Conservation (phyloP, 2,113 vertebrate species). For the Prunella himalayana region DNA sequence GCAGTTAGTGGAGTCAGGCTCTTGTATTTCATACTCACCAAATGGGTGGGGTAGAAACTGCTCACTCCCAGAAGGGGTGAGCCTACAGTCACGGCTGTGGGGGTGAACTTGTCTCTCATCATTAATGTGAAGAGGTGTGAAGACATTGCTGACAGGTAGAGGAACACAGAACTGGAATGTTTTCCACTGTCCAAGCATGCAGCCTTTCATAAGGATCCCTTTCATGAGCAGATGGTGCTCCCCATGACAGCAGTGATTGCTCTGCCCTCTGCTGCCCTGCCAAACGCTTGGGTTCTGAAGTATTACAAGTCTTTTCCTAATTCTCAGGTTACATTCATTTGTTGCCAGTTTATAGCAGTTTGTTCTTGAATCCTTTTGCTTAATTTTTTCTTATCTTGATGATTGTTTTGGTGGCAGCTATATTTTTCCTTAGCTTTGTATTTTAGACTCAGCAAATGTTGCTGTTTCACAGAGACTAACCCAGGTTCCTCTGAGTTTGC, state of each 20-base stretch:
- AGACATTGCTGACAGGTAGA: neutral
- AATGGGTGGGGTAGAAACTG: neutral
- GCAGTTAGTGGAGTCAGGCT: neutral
- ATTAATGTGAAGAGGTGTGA: neutral
- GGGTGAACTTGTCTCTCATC: neutral
- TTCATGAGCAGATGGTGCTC: neutral
- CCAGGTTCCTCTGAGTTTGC: neutral
- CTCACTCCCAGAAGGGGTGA: neutral
- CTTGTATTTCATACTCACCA: neutral
- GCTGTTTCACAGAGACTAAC: neutral
- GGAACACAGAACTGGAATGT: neutral
- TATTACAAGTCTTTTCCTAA: neutral
- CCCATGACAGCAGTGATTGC: neutral
- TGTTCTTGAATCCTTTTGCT: neutral
- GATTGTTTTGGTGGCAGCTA: neutral
- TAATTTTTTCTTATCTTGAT: neutral
- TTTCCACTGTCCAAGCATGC: neutral
- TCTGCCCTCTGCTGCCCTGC: neutral
- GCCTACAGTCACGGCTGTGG: neutral
- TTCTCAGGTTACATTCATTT: neutral
- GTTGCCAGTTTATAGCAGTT: neutral
- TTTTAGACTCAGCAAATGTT: neutral
- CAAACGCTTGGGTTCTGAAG: neutral
- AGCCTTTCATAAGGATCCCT: neutral
- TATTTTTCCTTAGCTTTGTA: neutral